Evolutionary conservation across 2,797 vertebrate species (phyloP), one percentile per base, ranked within the genome.

Genomic region (Halcyon chelicuti): DNA sequence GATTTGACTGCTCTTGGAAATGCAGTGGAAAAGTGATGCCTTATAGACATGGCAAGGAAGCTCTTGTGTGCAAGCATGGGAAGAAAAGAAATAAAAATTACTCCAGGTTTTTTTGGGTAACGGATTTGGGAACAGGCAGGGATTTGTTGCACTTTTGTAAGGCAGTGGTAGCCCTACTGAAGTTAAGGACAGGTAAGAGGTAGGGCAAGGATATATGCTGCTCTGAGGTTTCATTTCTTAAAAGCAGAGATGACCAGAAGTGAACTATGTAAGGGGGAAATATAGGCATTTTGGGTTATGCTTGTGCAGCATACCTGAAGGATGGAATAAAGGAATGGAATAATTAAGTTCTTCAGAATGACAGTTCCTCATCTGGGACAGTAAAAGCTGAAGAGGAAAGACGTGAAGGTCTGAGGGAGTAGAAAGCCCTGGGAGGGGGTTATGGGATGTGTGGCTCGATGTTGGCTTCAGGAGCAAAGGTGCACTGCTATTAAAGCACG

Each of bases 51-150:
- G 17, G 22, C 20, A 60, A 17, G 46, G 68, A 87, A 42, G 17
- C 7, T 33, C 14, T 52, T 31, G 37, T 8, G 40, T 0, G 0
- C 16, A 58, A 52, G 25, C 10, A 9, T 2, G 11, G 39, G 20
- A n/a, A 74, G 22, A 77, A 89, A 74, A 72, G 8, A 55, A 68
- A 37, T 16, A 0, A 76, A 67, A 90, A 66, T 57, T 1, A 47
- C 16, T 37, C 52, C 14, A 19, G 11, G 1, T 6, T 37, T 65
- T 77, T 73, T 37, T 5, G 13, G 17, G 22, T 73, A 54, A 65
- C 3, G 29, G 8, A 54, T 90, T 63, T 6, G 33, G 47, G 29
- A 90, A 75, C 20, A 83, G 37, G 14, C 7, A 79, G 39, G 8
- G 7, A 23, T 21, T 80, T 60, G 17, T 40, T 51, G 26, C 35